phyloP scores from a whole-genome alignment of 2,888 invertebrate genomes.

The Scaptomyza cyrtandrae region DNA sequence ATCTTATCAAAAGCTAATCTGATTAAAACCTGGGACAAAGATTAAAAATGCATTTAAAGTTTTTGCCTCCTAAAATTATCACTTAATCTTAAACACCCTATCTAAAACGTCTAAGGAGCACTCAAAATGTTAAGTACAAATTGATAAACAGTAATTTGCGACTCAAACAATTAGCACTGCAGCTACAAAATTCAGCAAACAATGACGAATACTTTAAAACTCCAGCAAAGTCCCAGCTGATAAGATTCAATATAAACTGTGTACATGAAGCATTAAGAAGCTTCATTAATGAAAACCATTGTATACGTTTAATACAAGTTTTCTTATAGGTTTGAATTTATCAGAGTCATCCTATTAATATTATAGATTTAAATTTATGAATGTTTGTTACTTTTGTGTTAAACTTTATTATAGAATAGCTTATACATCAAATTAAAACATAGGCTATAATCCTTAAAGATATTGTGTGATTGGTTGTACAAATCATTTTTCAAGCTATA shows the following conservation, averaged over 20 bases:
- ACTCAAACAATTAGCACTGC: constrained; percentile 42
- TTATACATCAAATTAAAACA: too few relatives aligned
- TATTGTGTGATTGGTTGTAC: too few relatives aligned
- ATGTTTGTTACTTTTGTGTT: too few relatives aligned
- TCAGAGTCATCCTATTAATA: too few relatives aligned
- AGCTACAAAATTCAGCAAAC: constrained; percentile 21
- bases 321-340: too few relatives aligned
- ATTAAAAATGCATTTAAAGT: too few relatives aligned
- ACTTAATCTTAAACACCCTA: constrained; percentile 2
- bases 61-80: not conserved
- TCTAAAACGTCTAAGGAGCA: not conserved
- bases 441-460: too few relatives aligned
- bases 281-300: constrained; percentile 11
- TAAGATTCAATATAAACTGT: constrained; percentile 60
- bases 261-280: constrained; percentile 17
- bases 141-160: constrained; percentile 49
- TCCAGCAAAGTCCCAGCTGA: constrained; percentile 27
- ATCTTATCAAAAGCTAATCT: too few relatives aligned
- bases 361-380: too few relatives aligned
- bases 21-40: too few relatives aligned
- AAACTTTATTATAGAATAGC: too few relatives aligned
- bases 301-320: not conserved
- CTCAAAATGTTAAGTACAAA: constrained; percentile 18
- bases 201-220: constrained; percentile 15
- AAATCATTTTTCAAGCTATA: too few relatives aligned